Evolutionary conservation across 92 coral and sea anemone species (phyloP).

Genomic region (Siderastrea radians): DNA sequence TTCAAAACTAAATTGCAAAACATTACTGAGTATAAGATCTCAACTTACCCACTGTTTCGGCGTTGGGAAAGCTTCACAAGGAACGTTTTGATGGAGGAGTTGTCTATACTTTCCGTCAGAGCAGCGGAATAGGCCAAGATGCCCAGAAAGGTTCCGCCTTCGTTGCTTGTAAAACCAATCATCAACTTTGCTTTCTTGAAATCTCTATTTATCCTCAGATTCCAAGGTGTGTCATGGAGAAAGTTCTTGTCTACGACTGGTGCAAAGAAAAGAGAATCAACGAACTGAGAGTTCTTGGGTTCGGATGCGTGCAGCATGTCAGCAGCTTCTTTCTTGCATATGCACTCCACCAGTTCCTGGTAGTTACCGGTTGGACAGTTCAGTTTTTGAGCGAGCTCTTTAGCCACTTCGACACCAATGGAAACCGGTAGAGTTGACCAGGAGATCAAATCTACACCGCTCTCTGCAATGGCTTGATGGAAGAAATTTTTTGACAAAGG

Average conservation of each 20-base stretch:
- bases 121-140: not conserved
- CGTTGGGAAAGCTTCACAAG: not conserved
- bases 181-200: constrained; percentile 60
- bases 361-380: constrained; percentile 53
- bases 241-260: constrained; percentile 71
- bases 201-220: constrained; percentile 58
- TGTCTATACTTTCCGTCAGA: constrained; percentile 7
- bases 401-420: constrained; percentile 49
- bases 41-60: constrained; percentile 6
- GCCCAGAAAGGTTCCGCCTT: constrained; percentile 34
- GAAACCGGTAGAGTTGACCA: constrained; percentile 65
- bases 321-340: constrained; percentile 51
- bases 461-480: constrained; percentile 78
- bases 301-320: constrained; percentile 39
- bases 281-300: not conserved
- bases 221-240: constrained; percentile 67
- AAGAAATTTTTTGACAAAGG: constrained; percentile 75
- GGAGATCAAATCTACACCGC: constrained; percentile 81
- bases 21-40: not conserved
- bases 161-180: constrained; percentile 70
- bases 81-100: not conserved
- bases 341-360: constrained; percentile 54
- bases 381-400: constrained; percentile 55
- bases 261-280: constrained; percentile 15
- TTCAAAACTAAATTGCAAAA: no score